A percentile compares a stretch with the other conserved stretches of the same genome.
Conservation (phyloP, 2,113 vertebrate genomes). For the Spermophilus dauricus region DNA sequence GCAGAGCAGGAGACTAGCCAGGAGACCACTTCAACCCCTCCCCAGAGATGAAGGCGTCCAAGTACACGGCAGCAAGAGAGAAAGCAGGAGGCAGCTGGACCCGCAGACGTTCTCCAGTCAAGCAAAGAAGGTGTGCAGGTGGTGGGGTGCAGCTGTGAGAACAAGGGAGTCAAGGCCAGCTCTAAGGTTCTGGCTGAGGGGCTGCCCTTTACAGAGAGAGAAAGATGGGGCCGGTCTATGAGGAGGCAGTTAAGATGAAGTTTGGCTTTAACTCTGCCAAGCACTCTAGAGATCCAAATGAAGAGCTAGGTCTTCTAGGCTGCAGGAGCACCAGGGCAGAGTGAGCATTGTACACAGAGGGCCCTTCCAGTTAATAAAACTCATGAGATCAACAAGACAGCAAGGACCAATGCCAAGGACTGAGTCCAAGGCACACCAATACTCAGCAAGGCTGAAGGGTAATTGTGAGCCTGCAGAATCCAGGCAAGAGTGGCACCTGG, state of each 20-base stretch:
- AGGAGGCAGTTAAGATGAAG: not conserved
- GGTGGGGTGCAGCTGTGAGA: not conserved
- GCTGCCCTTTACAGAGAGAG: not conserved
- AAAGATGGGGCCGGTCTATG: fast-evolving
- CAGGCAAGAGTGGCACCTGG: fast-evolving
- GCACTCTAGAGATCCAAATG: not conserved
- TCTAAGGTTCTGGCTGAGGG: not conserved
- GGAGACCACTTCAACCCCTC: too few relatives aligned
- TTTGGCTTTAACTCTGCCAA: not conserved
- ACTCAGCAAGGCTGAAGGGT: fast-evolving
- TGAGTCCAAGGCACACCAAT: not conserved
- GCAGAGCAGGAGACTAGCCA: fast-evolving
- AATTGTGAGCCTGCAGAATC: too few relatives aligned
- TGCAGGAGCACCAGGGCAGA: not conserved
- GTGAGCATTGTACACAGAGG: not conserved
- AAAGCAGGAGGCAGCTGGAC: too few relatives aligned
- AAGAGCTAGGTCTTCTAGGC: too few relatives aligned
- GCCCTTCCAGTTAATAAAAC: too few relatives aligned
- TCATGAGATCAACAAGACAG: not conserved
- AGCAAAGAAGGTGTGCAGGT: fast-evolving
- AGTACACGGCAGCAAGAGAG: not conserved
- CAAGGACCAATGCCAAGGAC: fast-evolving
- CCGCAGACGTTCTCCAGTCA: fast-evolving
- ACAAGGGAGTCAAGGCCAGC: not conserved
- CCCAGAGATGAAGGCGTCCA: not conserved